These are phyloP conservation scores for Exephanes ischioxanthus DNA, from an alignment of 2,888 invertebrate species.

Conservation along the genomic window DNA sequence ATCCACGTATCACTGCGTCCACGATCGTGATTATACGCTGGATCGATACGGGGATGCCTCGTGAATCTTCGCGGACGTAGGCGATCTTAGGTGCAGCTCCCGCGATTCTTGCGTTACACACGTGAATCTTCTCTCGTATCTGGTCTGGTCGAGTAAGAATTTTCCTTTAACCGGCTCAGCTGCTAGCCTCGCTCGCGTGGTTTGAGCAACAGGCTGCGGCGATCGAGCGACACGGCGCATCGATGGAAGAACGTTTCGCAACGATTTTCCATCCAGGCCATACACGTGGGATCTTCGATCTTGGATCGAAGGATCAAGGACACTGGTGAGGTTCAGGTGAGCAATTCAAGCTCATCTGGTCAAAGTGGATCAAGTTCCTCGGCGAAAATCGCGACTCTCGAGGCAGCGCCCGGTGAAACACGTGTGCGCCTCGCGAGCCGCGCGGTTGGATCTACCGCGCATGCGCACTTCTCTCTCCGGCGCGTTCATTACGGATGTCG, in stretches of 20 bases:
- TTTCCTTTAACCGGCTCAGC: slow-evolving; percentile 37
- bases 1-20: slow-evolving; percentile 70
- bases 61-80: slow-evolving; percentile 72
- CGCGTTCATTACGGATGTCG: background rate
- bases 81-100: slow-evolving; percentile 60
- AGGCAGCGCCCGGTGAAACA: background rate
- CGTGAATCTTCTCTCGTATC: slow-evolving; percentile 29
- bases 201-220: slow-evolving; percentile 48
- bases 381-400: background rate
- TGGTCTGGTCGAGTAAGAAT: slow-evolving; percentile 48
- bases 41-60: slow-evolving; percentile 68
- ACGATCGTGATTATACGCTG: slow-evolving; percentile 74
- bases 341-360: slow-evolving; percentile 34
- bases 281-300: slow-evolving; percentile 40
- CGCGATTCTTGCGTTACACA: slow-evolving; percentile 40
- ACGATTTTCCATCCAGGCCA: slow-evolving; percentile 47
- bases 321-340: slow-evolving; percentile 3
- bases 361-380: slow-evolving; percentile 61
- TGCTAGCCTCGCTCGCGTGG: slow-evolving; percentile 56
- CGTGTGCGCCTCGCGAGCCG: background rate
- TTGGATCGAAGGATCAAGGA: slow-evolving; percentile 63
- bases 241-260: slow-evolving; percentile 52
- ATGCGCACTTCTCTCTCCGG: background rate
- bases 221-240: slow-evolving; percentile 51
- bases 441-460: background rate